Base-by-base conservation (phyloP, 92 coral and sea anemone genomes). In the Meandrina meandrites region DNA sequence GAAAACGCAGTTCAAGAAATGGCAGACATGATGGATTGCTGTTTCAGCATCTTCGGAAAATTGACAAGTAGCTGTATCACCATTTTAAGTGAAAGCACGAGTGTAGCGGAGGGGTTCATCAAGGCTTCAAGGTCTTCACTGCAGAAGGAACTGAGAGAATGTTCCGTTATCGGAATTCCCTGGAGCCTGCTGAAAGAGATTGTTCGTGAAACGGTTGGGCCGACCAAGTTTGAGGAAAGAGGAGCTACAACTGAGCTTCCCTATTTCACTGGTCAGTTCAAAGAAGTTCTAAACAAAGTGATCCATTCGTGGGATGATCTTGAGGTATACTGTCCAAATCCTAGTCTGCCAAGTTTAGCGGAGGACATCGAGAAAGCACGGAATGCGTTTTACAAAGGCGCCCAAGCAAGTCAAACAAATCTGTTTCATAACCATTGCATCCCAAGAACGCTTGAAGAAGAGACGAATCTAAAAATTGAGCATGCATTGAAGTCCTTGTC, bases 251-350 rank as follows among this genome's bases (percentile, higher is more conserved):
- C 91, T 24, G 89, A 80, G 22, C 87, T 92, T 31, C 95, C 95
- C 22, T 90, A 78, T 30, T 86, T 82, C 69, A 90, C 77, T 42
- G 95, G 95, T 3, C 75, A 35, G 30, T 19, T 48, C 5, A 90
- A 66, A 47, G 79, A 85, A 24, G 92, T 90, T n/a, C 68, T 92
- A 34, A 92, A 92, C 81, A 92, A 92, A 72, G 76, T 78, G 3
- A 84, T 92, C 56, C 78, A 92, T 50, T 92, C 95, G 17, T 84
- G 92, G 93, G 79, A 88, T 58, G 95, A 92, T 51, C 89, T 92
- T 10, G 95, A 92, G 84, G 89, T 92, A 10, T 92, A 92, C 58
- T 31, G 68, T 68, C 95, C 95, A 21, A 77, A 87, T n/a, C 95
- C 95, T 30, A 72, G 86, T 19, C 75, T 90, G 42, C 36, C 89